Percentiles rank a stretch among this genome's conserved stretches.
Conservation (phyloP, 2,797 vertebrate genomes). For the Eupleurogrammus muticus region DNA sequence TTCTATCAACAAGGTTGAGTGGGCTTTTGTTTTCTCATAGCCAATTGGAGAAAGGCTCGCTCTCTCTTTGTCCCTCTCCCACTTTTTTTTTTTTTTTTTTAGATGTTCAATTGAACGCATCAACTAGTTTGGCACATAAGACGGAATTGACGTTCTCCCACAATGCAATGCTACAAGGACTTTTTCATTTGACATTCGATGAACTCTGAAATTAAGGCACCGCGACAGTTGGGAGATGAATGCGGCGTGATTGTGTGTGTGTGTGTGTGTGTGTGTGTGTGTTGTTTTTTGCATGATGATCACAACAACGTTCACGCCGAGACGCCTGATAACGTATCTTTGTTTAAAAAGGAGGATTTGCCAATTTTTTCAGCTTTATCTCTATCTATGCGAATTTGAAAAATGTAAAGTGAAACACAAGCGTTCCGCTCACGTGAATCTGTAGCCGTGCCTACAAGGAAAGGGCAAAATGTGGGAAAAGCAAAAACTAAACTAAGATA, state of each 20-base stretch:
- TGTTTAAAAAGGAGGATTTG: neutral
- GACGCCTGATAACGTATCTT: neutral
- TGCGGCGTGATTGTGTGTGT: conserved; percentile 46
- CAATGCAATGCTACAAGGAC: conserved; percentile 71
- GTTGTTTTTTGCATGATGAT: neutral
- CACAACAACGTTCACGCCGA: conserved; percentile 18
- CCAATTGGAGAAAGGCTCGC: conserved; percentile 74
- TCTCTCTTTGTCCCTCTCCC: conserved; percentile 58
- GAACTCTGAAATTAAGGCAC: conserved; percentile 69
- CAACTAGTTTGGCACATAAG: conserved; percentile 68
- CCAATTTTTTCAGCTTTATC: too few relatives aligned
- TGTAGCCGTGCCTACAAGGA: too few relatives aligned
- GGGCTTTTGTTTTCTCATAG: conserved; percentile 80
- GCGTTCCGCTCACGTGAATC: too few relatives aligned
- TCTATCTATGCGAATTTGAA: too few relatives aligned
- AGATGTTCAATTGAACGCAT: conserved; percentile 76
- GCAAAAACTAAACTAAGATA: too few relatives aligned
- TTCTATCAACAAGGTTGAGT: conserved; percentile 84
- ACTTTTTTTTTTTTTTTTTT: conserved; percentile 50
- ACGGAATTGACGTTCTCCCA: conserved; percentile 59
- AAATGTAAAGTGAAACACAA: too few relatives aligned
- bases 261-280: neutral
- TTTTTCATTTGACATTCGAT: conserved; percentile 72
- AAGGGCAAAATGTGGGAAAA: too few relatives aligned
- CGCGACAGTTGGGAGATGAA: conserved; percentile 49